These are phyloP conservation scores for Vireo altiloquus DNA, from an alignment of 2,113 vertebrate genomes.

Conservation along the genomic window DNA sequence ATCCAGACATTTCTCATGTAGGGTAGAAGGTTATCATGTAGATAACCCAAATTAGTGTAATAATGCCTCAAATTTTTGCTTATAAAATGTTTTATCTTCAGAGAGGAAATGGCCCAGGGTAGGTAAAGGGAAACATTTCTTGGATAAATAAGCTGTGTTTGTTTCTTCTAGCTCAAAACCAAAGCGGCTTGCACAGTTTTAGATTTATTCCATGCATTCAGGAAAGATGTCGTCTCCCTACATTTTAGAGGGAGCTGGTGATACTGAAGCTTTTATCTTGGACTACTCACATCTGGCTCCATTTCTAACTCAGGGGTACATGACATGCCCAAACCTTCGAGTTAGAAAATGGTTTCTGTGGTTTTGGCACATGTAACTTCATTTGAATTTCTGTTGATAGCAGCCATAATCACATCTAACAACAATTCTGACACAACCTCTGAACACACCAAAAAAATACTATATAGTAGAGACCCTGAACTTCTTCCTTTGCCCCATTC, in stretches of 20 bases:
- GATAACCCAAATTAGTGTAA: not conserved
- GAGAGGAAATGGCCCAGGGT: not conserved
- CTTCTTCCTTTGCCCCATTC: not conserved
- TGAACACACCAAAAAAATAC: not conserved
- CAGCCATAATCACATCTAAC: not conserved
- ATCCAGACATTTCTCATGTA: not conserved
- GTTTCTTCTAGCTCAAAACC: not conserved
- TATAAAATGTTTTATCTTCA: not conserved
- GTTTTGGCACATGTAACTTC: not conserved
- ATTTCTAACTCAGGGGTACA: not conserved
- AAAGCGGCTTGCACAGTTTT: not conserved
- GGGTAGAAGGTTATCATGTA: not conserved
- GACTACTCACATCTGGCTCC: not conserved
- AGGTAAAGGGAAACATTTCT: not conserved
- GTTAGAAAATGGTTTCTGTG: not conserved
- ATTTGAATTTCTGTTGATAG: not conserved
- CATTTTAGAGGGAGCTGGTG: not conserved
- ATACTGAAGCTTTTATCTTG: not conserved
- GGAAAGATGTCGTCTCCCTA: not conserved
- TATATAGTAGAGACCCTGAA: not conserved
- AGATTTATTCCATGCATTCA: not conserved
- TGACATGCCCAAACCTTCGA: not conserved
- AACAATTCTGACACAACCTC: not conserved
- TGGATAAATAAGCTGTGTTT: not conserved
- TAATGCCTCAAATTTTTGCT: not conserved